These are phyloP conservation scores for Lutraria rhynchaena DNA, from an alignment of 1,140 invertebrate species.

Conservation along the genomic window DNA sequence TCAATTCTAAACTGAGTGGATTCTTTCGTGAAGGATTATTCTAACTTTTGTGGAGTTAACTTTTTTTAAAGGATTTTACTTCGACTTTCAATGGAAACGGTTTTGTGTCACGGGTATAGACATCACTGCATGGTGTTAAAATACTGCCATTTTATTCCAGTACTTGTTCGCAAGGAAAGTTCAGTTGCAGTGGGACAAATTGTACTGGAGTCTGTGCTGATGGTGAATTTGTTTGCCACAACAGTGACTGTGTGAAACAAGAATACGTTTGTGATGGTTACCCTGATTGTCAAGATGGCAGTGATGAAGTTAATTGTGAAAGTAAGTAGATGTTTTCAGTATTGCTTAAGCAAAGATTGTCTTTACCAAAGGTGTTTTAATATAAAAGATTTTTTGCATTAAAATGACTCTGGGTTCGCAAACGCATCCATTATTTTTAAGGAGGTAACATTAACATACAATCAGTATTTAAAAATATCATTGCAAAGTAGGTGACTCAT, in stretches of 20 bases:
- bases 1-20: no score
- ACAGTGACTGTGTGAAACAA: conserved; percentile 58
- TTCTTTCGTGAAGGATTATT: no score
- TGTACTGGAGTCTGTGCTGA: conserved; percentile 59
- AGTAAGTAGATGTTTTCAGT: conserved; percentile 13
- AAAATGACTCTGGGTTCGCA: no score
- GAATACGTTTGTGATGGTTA: conserved; percentile 64
- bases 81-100: no score
- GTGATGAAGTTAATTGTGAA: conserved; percentile 69
- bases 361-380: no score
- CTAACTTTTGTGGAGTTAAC: no score
- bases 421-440: no score
- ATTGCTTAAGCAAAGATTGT: no score
- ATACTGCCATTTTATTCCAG: conserved; percentile 60
- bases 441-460: no score
- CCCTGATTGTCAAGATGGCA: conserved; percentile 67
- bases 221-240: conserved; percentile 60
- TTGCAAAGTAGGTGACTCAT: background rate
- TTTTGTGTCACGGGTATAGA: background rate
- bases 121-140: no score
- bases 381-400: no score
- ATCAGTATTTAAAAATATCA: background rate
- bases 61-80: no score
- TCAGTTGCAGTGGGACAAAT: conserved; percentile 60
- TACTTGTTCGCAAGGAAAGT: conserved; percentile 63